A percentile compares a stretch with the other conserved stretches of the same genome.
These are phyloP conservation scores for Coptodon rendalli DNA, from an alignment of 2,113 vertebrate species.

Conservation along the genomic window DNA sequence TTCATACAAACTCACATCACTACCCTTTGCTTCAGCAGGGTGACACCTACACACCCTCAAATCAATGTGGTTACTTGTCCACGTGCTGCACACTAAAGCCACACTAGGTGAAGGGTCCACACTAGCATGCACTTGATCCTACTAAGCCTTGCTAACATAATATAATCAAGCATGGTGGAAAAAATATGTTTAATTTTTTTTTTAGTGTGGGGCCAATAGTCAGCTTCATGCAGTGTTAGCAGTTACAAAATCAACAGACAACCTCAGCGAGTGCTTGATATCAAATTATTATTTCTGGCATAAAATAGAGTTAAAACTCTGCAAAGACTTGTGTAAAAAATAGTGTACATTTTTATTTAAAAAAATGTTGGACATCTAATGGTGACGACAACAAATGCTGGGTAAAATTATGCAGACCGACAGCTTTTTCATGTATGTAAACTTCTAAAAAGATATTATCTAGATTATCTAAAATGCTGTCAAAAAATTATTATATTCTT, in stretches of 20 bases:
- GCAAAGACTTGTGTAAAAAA: neutral
- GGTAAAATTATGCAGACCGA: neutral
- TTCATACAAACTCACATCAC: neutral
- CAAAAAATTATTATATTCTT: neutral
- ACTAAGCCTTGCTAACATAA: neutral
- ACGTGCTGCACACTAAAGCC: neutral
- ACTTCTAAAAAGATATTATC: neutral
- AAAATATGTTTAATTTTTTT: fast-evolving
- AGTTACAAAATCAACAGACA: neutral
- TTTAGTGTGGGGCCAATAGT: neutral
- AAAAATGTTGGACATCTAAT: neutral
- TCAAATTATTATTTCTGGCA: neutral
- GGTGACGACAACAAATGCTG: fast-evolving
- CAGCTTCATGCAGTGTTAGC: neutral
- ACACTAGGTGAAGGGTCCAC: neutral
- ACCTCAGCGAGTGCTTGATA: fast-evolving
- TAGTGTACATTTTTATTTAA: neutral
- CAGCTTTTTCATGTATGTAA: neutral
- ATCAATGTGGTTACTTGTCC: neutral
- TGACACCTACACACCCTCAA: neutral
- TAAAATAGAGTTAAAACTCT: fast-evolving
- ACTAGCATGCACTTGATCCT: neutral
- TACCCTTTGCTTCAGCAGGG: neutral
- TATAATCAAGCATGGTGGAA: neutral
- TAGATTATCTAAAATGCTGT: neutral